A percentile compares a stretch with the other conserved stretches of the same genome.
phyloP scores from a whole-genome alignment of 2,888 invertebrate genomes.

The Oconnorella tubifera region DNA sequence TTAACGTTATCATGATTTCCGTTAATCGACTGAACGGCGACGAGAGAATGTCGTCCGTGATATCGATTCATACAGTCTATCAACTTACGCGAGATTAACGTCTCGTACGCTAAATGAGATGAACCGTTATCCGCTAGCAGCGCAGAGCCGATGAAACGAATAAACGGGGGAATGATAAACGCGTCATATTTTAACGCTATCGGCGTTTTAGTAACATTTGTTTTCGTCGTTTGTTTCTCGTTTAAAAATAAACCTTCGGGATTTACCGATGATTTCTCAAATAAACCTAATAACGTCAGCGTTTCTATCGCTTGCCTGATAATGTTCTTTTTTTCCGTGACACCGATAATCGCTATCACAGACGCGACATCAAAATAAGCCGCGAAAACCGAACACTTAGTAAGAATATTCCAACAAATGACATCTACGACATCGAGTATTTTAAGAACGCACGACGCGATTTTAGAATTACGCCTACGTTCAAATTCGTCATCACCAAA shows the following conservation, averaged over 20 bases:
- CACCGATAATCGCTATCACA: background rate
- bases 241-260: too few relatives aligned
- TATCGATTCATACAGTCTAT: background rate
- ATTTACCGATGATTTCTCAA: background rate
- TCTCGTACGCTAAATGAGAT: background rate
- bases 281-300: background rate
- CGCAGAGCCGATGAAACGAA: background rate
- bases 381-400: background rate
- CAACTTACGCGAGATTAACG: background rate
- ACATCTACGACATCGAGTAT: background rate
- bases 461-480: background rate
- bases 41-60: background rate
- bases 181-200: too few relatives aligned
- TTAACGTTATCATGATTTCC: background rate
- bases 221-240: too few relatives aligned
- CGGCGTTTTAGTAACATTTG: too few relatives aligned
- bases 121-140: slow-evolving; percentile 1
- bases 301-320: background rate
- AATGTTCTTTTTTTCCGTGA: background rate
- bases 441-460: background rate
- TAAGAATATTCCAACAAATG: background rate
- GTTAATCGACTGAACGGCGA: background rate
- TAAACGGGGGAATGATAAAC: too few relatives aligned
- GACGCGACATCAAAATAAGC: background rate
- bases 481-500: background rate